Percentiles rank a stretch among this genome's conserved stretches.
phyloP scores from a whole-genome alignment of 92 coral and sea anemone genomes.

The Phenganax subtilis region DNA sequence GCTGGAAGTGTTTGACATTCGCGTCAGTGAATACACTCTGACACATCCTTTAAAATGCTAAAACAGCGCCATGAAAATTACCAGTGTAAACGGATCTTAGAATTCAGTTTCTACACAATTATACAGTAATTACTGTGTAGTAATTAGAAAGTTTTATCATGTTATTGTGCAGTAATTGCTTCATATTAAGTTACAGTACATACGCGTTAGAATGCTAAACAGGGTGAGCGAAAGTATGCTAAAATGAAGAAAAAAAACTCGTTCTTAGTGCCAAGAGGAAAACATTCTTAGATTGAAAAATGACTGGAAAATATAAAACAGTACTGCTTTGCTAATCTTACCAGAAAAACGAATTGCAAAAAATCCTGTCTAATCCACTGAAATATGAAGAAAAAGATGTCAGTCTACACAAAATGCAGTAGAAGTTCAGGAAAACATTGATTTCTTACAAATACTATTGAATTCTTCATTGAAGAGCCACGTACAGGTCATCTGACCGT shows the following conservation, averaged over 20 bases:
- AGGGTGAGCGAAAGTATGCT: conserved; percentile 55
- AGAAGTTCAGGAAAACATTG: background rate
- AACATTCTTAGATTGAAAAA: background rate
- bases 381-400: background rate
- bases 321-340: background rate
- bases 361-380: conserved; percentile 47
- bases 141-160: background rate
- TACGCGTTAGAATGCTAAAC: conserved; percentile 60
- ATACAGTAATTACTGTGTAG: conserved; percentile 4
- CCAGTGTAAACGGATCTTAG: no score
- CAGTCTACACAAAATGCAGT: background rate
- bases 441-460: no score
- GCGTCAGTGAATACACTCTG: no score
- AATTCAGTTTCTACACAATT: background rate
- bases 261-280: background rate
- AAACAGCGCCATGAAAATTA: no score
- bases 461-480: no score
- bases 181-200: conserved; percentile 14
- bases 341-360: conserved; percentile 49
- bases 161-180: conserved; percentile 10
- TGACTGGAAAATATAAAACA: background rate
- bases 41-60: no score
- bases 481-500: no score
- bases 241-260: conserved; percentile 10
- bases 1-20: no score